Percentiles rank a stretch among this genome's conserved stretches.
Evolutionary conservation across 2,113 vertebrate genomes (phyloP).

Genomic region (Eira barbara): DNA sequence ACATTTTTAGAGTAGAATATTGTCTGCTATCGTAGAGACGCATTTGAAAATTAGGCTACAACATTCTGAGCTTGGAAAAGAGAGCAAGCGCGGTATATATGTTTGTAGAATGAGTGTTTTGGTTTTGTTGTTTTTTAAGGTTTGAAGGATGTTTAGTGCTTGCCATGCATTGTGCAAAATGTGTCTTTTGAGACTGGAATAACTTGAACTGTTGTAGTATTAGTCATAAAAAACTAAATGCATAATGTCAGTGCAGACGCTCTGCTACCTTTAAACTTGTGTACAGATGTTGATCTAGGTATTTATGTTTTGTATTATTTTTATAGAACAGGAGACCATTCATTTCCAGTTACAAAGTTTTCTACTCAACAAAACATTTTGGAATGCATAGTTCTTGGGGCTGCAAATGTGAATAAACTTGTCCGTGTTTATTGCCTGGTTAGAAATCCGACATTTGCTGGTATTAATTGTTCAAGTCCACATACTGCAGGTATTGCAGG

Average conservation of each 20-base stretch:
- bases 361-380: background rate
- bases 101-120: background rate
- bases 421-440: background rate
- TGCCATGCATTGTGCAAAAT: background rate
- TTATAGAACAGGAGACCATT: background rate
- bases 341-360: background rate
- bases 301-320: background rate
- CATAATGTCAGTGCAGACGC: background rate
- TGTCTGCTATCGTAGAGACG: background rate
- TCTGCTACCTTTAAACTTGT: background rate
- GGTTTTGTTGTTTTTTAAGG: background rate
- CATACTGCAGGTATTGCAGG: background rate
- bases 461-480: background rate
- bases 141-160: background rate
- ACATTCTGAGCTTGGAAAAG: conserved; percentile 17
- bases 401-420: background rate
- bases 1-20: background rate
- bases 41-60: background rate
- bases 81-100: background rate
- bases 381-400: background rate
- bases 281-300: background rate
- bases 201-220: background rate
- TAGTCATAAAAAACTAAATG: background rate
- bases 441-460: background rate
- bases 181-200: background rate